Base-by-base conservation (phyloP, 2,113 vertebrate genomes). In the Gobiocypris rarus region DNA sequence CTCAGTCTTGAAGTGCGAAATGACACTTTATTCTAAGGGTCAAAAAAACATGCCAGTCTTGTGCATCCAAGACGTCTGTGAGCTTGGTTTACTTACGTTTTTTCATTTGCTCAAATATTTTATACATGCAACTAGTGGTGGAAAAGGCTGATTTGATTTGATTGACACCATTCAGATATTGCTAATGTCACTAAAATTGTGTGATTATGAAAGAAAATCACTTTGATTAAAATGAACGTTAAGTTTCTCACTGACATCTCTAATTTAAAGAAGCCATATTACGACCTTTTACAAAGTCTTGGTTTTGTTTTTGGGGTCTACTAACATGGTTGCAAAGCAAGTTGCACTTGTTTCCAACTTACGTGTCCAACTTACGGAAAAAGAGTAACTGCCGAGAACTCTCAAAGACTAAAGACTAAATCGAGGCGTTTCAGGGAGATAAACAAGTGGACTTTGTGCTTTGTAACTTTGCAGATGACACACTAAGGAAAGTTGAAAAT, bases 1-100 rank as follows among this genome's bases (percentile, higher is more conserved):
- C 59, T 50, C 24, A 52, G 26, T 14, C 43, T 26, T 80, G 67
- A 67, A 67, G 77, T 31, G 43, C 59, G 6, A 67, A 65, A 80
- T 80, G 73, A 54, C 73, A 54, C 73, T 75, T 52, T 31, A 75
- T 50, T 65, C 59, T 52, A 45, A 50, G 58, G 77, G 78, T 80
- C 43, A 3, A 34, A 80, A 76, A 63, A 80, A 67, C 59, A 63
- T 67, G 45, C 48, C 73, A 52, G 45, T 34, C 38, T 45, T 80
- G 41, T 67, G 78, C 78, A 65, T 52, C 78, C 61, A 28, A 77
- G 54, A 77, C 22, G 34, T 38, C 52, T n/a, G 75, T 41, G 52
- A 56, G 17, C 52, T 11, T 4, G 19, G 28, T 65, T 50, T 80
- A 80, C 77, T 80, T 80, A 56, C 24, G n/a, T 3, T 7, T 38